A percentile compares a stretch with the other conserved stretches of the same genome.
Conservation (phyloP, 2,888 invertebrate genomes). For the Scelioninae gen. 2 region DNA sequence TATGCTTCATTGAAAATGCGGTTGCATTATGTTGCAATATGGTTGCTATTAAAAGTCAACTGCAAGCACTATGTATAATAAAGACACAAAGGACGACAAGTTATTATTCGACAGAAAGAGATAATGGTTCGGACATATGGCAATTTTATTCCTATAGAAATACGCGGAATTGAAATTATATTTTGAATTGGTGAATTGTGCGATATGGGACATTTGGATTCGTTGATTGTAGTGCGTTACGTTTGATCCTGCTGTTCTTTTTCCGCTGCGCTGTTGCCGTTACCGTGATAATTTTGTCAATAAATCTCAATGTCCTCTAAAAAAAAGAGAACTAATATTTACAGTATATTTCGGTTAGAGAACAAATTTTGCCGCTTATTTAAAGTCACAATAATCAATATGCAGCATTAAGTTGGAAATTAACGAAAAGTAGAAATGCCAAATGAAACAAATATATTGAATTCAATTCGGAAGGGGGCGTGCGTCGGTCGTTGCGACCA, state of each 20-base stretch:
- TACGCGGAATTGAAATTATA: slow-evolving; percentile 36
- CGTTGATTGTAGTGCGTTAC: slow-evolving; percentile 22
- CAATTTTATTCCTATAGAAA: slow-evolving; percentile 32
- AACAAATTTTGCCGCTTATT: no score
- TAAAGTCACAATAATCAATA: no score
- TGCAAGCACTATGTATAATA: slow-evolving; percentile 8
- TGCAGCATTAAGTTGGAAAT: no score
- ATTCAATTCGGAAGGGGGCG: no score
- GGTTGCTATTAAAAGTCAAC: slow-evolving; percentile 23
- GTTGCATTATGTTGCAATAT: not conserved
- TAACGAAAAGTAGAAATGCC: no score
- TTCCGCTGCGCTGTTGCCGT: no score
- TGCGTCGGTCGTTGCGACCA: no score
- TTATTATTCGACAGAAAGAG: slow-evolving; percentile 37
- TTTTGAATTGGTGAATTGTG: slow-evolving; percentile 39
- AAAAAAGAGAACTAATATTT: no score
- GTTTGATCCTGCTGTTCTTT: slow-evolving; percentile 14
- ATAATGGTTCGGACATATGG: slow-evolving; percentile 29
- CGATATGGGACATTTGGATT: slow-evolving; percentile 33
- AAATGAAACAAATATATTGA: no score
- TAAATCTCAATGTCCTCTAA: no score
- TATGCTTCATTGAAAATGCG: not conserved
- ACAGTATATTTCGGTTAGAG: no score
- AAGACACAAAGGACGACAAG: slow-evolving; percentile 25
- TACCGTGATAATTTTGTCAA: no score